Percentiles rank a stretch among this genome's conserved stretches.
phyloP scores from a whole-genome alignment of 2,113 vertebrate genomes.

The Brachypodius melanocephalos region DNA sequence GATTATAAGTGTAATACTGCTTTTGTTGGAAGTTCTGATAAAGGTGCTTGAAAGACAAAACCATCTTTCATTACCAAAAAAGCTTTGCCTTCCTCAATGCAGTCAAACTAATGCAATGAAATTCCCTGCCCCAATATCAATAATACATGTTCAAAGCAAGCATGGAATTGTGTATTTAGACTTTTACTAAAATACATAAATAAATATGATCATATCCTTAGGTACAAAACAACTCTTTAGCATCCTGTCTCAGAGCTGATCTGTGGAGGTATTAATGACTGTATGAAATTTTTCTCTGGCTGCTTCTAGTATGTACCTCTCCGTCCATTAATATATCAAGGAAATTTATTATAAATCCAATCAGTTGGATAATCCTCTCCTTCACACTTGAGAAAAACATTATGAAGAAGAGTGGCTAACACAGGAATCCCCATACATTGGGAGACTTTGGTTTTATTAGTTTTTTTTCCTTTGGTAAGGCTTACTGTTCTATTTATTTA shows the following conservation, averaged over 20 bases:
- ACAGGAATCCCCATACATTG: background rate
- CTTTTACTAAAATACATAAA: conserved; percentile 69
- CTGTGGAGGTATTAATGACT: conserved; percentile 77
- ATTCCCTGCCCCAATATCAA: conserved; percentile 51
- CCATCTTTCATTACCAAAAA: conserved; percentile 73
- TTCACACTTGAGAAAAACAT: background rate
- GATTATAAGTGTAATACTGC: conserved; percentile 8
- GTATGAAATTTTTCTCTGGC: conserved; percentile 64
- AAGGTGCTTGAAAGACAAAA: conserved; percentile 77
- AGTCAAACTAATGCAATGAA: conserved; percentile 51
- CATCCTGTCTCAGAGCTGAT: conserved; percentile 73
- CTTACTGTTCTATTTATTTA: background rate
- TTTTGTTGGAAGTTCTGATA: conserved; percentile 75
- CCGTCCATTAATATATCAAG: conserved; percentile 71
- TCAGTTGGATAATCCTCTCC: background rate
- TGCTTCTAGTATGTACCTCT: conserved; percentile 71
- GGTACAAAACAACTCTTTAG: background rate
- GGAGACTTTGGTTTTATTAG: background rate
- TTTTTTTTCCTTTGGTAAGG: background rate
- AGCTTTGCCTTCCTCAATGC: conserved; percentile 73
- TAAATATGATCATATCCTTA: conserved; percentile 52
- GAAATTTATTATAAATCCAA: conserved; percentile 27
- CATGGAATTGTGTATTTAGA: conserved; percentile 73
- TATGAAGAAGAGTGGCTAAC: background rate
- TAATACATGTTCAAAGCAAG: conserved; percentile 78